Base-by-base conservation (phyloP, 2,888 invertebrate species). In the Gari tellinella region DNA sequence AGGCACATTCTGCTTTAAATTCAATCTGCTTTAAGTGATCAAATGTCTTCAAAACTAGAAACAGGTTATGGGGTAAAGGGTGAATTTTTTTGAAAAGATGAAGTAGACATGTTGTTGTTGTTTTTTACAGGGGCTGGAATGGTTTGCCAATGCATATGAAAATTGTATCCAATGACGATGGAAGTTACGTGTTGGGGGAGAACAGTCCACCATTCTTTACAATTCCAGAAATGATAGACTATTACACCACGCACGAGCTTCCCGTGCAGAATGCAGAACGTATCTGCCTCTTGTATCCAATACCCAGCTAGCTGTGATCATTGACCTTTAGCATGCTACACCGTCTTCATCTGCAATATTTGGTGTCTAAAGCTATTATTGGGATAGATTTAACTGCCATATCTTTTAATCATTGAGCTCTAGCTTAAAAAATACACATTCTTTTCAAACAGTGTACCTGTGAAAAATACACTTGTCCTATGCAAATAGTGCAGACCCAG, bases 121-220 rank as follows among this genome's bases (percentile, higher is more conserved):
- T 53, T 25, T 26, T 17, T 53, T 61, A 17, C 72, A 98, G 98
- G 93, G 97, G 98, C 90, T 96, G 97, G 61, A 95, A 75, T 53
- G 81, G 96, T 89, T 97, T 98, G 56, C 98, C 97, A 89, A 98
- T 99, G 96, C 98, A 99, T 92, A 97, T 99, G 96, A 95, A 97
- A 85, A 98, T 99, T 79, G 88, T 90, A 40, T 96, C 78, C 46
- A 95, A 95, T 85, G 94, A 95, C 88, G 72, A 79, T 37, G 96
- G 96, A 69, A 95, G 96, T 68, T 98, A 95, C 91, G 97, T 97
- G 61, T 93, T 99, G 85, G 98, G 98, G 5, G 96, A 96, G 90
- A 98, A 97, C 91, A 96, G 97, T 89, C 96, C 97, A 80, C 97
- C 97, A 25, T 99, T 98, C 91, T 95, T 95, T 53, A 96, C 95